Base-by-base conservation (phyloP, 2,888 invertebrate species). In the Apamea sordens region DNA sequence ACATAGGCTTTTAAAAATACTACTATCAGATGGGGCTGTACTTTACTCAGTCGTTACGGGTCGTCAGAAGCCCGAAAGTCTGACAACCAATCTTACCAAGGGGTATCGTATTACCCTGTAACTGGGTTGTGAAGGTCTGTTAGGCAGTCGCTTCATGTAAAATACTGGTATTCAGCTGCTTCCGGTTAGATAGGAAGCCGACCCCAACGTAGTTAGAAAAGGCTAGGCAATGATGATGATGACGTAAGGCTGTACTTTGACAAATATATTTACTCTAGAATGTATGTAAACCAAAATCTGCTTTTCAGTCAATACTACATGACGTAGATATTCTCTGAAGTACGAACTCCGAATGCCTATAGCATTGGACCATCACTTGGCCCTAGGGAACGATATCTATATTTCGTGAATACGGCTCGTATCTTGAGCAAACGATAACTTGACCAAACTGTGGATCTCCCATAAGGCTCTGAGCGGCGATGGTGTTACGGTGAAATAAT, bases 371-470 rank as follows among this genome's bases (percentile, higher is more conserved):
- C 44, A 32, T 24, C 61, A 74, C 63, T 69, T 32, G 32, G 0
- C 83, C 63, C 59, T 67, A 53, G 85, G 83, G 86, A 86, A 36
- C 69, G 13, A 80, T 83, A 56, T 63, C 65, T 75, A 69, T 80
- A 77, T 83, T 36, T 67, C 53, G 67, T 70, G 69, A 61, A 70
- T 68, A 59, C 63, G 44, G 44, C 63, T 64, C 28, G 32, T 61
- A 36, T 80, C 76, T 86, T 77, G 63, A 64, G 65, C 69, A 73
- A 75, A 70, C 65, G 10, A 72, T 85, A 61, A 74, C 82, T 76
- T 47, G 71, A 73, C 70, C 71, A 82, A 82, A 74, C 64, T 83
- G 28, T 69, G 18, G 32, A 63, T 53, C 28, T 80, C 80, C 86
- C 86, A 36, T 65, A 65, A 67, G 72, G 10, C 77, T 64, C 13